Conservation (phyloP, 2,888 invertebrate genomes). For the Trimorus sp. region DNA sequence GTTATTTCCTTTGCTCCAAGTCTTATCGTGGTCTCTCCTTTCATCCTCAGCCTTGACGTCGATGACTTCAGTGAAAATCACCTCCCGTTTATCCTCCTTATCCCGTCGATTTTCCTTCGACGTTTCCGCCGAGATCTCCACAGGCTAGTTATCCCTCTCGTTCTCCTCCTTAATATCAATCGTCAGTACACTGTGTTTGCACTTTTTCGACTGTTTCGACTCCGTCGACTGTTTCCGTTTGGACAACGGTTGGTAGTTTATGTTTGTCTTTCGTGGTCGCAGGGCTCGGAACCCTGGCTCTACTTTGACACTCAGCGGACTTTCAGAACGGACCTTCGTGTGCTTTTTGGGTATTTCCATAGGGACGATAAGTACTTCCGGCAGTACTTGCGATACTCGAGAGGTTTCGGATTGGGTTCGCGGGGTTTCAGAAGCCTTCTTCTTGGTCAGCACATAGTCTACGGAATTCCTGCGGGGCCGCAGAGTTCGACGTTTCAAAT, state of each 20-base stretch:
- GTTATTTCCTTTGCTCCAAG: conserved; percentile 5
- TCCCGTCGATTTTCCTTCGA: conserved; percentile 38
- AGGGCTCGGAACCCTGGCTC: conserved; percentile 69
- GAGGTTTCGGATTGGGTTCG: conserved; percentile 41
- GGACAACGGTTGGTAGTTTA: conserved; percentile 65
- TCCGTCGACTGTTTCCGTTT: conserved; percentile 30
- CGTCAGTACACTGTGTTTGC: conserved; percentile 16
- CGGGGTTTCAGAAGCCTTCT: conserved; percentile 18
- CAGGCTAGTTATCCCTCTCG: neutral
- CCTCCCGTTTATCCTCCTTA: conserved; percentile 17
- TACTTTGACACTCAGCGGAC: conserved; percentile 64
- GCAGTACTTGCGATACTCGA: too few species aligned
- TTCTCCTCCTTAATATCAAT: conserved; percentile 33
- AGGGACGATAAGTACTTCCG: too few species aligned
- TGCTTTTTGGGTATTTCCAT: neutral
- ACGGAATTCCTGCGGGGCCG: conserved; percentile 73
- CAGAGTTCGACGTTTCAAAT: conserved; percentile 63
- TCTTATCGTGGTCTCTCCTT: neutral
- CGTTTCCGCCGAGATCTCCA: conserved; percentile 4
- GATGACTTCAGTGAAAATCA: conserved; percentile 4
- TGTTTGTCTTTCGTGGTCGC: conserved; percentile 70
- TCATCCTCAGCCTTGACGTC: conserved; percentile 8
- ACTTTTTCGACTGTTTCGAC: conserved; percentile 29
- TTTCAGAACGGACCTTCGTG: neutral
- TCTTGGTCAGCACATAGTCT: conserved; percentile 67